Evolutionary conservation across 1,140 invertebrate species (phyloP).

Genomic region (Teleopsis dalmanni): DNA sequence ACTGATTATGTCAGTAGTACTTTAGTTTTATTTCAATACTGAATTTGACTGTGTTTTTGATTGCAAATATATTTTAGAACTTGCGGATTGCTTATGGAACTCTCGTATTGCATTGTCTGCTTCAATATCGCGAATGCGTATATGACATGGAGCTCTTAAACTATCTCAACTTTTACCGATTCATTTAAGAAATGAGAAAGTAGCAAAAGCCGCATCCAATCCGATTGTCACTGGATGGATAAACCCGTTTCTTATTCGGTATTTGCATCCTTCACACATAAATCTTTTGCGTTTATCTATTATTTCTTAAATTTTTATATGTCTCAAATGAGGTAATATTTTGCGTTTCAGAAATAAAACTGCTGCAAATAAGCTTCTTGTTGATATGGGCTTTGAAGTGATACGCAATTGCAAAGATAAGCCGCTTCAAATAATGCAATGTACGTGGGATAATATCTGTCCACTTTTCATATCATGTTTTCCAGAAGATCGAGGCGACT

Average conservation of each 20-base stretch:
- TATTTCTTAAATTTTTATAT: background rate
- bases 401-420: conserved; percentile 31
- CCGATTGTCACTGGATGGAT: conserved; percentile 66
- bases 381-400: conserved; percentile 30
- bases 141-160: conserved; percentile 59
- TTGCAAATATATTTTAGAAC: background rate
- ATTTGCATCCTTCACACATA: conserved; percentile 28
- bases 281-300: too few species aligned
- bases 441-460: conserved; percentile 60
- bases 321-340: background rate
- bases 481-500: conserved; percentile 43
- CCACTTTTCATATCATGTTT: conserved; percentile 63
- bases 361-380: conserved; percentile 24
- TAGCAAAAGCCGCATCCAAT: conserved; percentile 52
- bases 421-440: conserved; percentile 48
- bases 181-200: conserved; percentile 58
- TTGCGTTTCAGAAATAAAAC: conserved; percentile 24
- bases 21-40: background rate
- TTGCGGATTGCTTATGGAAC: conserved; percentile 54
- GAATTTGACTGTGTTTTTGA: background rate
- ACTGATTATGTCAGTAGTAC: background rate
- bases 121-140: conserved; percentile 60
- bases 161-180: conserved; percentile 58
- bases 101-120: conserved; percentile 60
- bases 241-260: conserved; percentile 63